Evolutionary conservation across 2,888 invertebrate species (phyloP).

Genomic region (Stomorhina lunata): DNA sequence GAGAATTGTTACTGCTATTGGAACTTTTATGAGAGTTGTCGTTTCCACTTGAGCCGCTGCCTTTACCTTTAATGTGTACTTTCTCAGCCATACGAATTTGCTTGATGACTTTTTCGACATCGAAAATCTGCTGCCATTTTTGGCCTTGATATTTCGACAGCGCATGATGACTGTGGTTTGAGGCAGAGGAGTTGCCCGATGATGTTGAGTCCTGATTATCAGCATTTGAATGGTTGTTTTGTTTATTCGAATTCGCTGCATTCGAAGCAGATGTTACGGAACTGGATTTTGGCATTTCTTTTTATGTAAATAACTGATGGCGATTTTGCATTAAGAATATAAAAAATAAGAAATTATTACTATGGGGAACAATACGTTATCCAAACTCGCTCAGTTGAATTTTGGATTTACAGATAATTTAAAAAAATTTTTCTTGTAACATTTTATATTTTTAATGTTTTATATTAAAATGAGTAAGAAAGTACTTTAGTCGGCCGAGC

Average conservation of each 20-base stretch:
- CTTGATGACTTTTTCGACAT: conserved; percentile 75
- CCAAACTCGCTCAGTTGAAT: no score
- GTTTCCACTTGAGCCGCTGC: conserved; percentile 48
- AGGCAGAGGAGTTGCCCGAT: conserved; percentile 24
- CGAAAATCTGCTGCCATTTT: conserved; percentile 75
- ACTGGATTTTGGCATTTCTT: conserved; percentile 51
- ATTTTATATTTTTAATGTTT: no score
- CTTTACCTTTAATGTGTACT: conserved; percentile 67
- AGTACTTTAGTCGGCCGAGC: no score
- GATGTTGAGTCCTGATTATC: conserved; percentile 51
- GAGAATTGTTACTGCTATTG: conserved; percentile 72
- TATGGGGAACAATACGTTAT: no score
- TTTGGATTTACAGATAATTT: no score
- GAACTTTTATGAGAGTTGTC: conserved; percentile 58
- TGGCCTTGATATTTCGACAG: conserved; percentile 72
- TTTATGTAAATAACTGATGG: not conserved
- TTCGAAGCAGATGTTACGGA: conserved; percentile 29
- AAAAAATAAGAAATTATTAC: no score
- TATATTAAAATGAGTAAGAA: no score
- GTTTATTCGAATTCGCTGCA: conserved; percentile 52
- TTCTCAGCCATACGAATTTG: conserved; percentile 75
- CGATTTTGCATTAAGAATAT: no score
- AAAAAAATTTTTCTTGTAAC: no score
- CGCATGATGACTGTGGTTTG: conserved; percentile 43
- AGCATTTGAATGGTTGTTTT: conserved; percentile 45